Conservation (phyloP, 1,140 invertebrate species). For the Holcopasites calliopsidis region DNA sequence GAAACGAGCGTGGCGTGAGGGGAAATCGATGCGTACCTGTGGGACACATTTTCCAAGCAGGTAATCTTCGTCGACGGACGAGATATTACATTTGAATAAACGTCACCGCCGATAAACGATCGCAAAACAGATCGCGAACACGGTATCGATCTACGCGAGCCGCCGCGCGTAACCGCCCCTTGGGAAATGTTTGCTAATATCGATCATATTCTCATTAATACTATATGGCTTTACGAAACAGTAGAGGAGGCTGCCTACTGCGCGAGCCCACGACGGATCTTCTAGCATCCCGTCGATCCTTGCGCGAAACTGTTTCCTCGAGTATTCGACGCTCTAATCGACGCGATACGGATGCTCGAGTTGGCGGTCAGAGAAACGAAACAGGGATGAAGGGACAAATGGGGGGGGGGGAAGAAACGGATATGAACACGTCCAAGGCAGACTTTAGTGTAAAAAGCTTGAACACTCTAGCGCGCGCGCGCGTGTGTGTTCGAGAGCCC, state of each 20-base stretch:
- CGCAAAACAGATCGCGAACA: slow-evolving; percentile 62
- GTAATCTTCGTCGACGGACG: slow-evolving; percentile 76
- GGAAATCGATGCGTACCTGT: slow-evolving; percentile 58
- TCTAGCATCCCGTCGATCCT: not conserved
- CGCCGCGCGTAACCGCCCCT: slow-evolving; percentile 68
- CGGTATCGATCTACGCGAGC: slow-evolving; percentile 62
- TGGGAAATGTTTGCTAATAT: slow-evolving; percentile 78
- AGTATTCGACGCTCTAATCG: slow-evolving; percentile 28
- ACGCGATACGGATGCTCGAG: not conserved
- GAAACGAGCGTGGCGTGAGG: slow-evolving; percentile 21
- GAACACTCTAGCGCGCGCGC: too few species aligned
- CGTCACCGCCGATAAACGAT: slow-evolving; percentile 75
- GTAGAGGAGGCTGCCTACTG: not conserved
- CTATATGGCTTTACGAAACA: slow-evolving; percentile 48
- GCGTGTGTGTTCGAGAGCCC: slow-evolving; percentile 1
- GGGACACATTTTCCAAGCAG: slow-evolving; percentile 75
- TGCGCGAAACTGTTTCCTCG: not conserved
- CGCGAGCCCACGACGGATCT: not conserved
- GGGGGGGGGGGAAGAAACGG: not conserved
- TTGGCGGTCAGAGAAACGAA: not conserved
- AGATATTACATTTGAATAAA: slow-evolving; percentile 81
- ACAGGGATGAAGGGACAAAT: not conserved
- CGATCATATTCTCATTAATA: slow-evolving; percentile 77
- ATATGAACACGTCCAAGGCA: slow-evolving; percentile 32
- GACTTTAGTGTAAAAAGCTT: slow-evolving; percentile 51